Conservation (phyloP, 2,888 invertebrate species). For the Lamproptera curius region DNA sequence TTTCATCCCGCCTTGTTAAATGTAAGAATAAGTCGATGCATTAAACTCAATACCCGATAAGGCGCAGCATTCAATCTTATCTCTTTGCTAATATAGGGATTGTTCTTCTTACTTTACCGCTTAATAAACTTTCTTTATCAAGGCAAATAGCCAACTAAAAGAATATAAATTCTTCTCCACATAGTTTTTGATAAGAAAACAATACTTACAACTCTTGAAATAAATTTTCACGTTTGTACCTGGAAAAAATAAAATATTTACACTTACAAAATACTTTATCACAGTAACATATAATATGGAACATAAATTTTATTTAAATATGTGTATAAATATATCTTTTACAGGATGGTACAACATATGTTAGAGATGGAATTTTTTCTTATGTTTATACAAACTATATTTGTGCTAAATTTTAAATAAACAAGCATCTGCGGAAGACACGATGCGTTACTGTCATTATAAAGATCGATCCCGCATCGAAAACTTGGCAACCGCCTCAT, state of each 20-base stretch:
- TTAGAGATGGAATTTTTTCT: no score
- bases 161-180: not conserved
- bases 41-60: not conserved
- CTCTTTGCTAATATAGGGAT: not conserved
- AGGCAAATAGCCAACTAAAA: not conserved
- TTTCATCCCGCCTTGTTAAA: not conserved
- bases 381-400: no score
- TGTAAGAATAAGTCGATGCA: not conserved
- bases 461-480: conserved; percentile 15
- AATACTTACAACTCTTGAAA: not conserved
- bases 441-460: conserved; percentile 11
- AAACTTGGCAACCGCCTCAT: conserved; percentile 14
- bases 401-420: no score
- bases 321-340: no score
- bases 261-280: no score
- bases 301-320: no score
- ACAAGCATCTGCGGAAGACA: conserved; percentile 16
- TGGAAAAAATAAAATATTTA: not conserved
- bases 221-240: not conserved
- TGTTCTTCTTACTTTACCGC: not conserved
- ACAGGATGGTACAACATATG: no score
- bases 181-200: not conserved
- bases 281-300: no score
- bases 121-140: not conserved
- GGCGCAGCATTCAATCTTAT: not conserved